Conservation (phyloP, 2,888 invertebrate species). For the Eilema caniola region DNA sequence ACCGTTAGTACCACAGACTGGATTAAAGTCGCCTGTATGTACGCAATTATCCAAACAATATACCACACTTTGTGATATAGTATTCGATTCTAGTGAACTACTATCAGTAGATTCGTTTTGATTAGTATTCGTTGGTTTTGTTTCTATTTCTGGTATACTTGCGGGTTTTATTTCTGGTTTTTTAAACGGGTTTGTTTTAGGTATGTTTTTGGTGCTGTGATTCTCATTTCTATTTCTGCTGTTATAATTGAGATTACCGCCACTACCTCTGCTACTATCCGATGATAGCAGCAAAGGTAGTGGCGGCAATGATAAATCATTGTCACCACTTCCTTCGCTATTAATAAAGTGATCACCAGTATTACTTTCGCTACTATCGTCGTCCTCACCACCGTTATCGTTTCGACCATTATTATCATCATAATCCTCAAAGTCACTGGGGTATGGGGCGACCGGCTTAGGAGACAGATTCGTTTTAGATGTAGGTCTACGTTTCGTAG, state of each 20-base stretch:
- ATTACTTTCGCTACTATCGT: background rate
- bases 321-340: background rate
- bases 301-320: background rate
- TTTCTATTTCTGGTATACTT: background rate
- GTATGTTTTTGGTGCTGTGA: background rate
- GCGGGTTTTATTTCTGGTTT: background rate
- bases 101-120: background rate
- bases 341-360: background rate
- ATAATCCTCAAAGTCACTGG: background rate
- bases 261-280: background rate
- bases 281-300: background rate
- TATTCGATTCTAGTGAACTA: slow-evolving; percentile 6
- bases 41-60: slow-evolving; percentile 43
- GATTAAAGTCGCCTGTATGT: slow-evolving; percentile 73
- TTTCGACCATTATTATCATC: background rate
- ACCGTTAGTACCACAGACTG: slow-evolving; percentile 77
- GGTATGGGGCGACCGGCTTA: background rate
- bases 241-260: background rate
- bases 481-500: background rate
- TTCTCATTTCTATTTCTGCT: background rate
- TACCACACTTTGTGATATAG: slow-evolving; percentile 30
- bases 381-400: background rate
- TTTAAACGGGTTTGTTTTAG: background rate
- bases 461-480: background rate
- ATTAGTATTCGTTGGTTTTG: background rate